Evolutionary conservation across 2,888 invertebrate genomes (phyloP).

Genomic region (Philereme transversata): DNA sequence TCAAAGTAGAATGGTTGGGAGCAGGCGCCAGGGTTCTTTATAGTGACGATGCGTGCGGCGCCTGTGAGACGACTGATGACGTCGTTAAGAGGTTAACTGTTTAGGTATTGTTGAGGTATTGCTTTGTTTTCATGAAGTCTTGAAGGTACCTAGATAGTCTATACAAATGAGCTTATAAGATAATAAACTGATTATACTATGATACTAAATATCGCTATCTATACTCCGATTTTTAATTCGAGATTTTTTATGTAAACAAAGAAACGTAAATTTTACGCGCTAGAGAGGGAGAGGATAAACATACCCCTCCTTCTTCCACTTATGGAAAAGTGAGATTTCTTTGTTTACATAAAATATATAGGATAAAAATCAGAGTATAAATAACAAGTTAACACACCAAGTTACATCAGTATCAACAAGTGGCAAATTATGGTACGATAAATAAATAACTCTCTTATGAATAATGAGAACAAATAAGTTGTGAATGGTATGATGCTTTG

Average conservation of each 20-base stretch:
- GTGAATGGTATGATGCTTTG: conserved; percentile 20
- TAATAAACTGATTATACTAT: background rate
- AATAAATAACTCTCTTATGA: conserved; percentile 25
- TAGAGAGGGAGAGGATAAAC: too few species aligned
- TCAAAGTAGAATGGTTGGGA: conserved; percentile 16
- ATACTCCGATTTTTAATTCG: too few species aligned
- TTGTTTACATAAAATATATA: too few species aligned
- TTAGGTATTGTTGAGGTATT: conserved; percentile 29
- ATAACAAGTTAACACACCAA: background rate
- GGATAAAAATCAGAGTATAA: too few species aligned
- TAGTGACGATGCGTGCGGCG: conserved; percentile 62
- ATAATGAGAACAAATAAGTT: conserved; percentile 27
- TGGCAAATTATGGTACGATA: conserved; percentile 21
- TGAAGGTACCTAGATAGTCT: background rate
- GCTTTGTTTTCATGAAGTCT: conserved; percentile 20
- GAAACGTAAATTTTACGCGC: too few species aligned
- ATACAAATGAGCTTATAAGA: background rate
- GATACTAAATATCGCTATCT: background rate
- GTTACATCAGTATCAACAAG: conserved; percentile 21
- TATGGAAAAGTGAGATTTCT: too few species aligned
- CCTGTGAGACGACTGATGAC: conserved; percentile 49
- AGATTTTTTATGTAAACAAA: too few species aligned
- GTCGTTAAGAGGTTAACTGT: conserved; percentile 45
- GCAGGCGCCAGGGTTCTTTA: conserved; percentile 56
- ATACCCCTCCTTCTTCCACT: too few species aligned